Conservation (phyloP, 1,140 invertebrate species). For the Apocrypta bakeri region DNA sequence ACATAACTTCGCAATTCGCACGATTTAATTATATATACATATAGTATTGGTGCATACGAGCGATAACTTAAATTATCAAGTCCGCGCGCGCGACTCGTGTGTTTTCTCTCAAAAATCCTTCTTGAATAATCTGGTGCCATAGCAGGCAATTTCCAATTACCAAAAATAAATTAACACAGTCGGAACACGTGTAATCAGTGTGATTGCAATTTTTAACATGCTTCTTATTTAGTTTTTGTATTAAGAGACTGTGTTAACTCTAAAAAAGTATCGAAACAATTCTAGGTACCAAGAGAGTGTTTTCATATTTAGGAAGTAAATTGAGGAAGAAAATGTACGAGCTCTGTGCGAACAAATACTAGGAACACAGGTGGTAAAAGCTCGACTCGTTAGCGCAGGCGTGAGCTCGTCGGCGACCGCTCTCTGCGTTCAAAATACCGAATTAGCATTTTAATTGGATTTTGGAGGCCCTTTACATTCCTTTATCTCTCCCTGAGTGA, state of each 20-base stretch:
- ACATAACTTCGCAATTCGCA: too few relatives aligned
- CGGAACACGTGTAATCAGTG: too few relatives aligned
- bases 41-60: too few relatives aligned
- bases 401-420: background rate
- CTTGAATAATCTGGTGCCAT: background rate
- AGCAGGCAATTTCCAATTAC: background rate
- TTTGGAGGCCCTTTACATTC: slow-evolving; percentile 22
- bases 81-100: background rate
- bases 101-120: background rate
- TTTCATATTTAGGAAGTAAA: slow-evolving; percentile 14
- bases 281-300: background rate
- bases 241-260: too few relatives aligned
- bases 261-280: background rate
- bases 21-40: too few relatives aligned
- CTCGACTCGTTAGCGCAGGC: background rate
- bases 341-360: background rate
- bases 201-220: too few relatives aligned
- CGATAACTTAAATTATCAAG: background rate
- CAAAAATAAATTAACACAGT: background rate
- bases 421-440: slow-evolving; percentile 14
- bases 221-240: too few relatives aligned
- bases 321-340: background rate
- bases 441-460: slow-evolving; percentile 48
- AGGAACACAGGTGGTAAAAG: slow-evolving; percentile 7
- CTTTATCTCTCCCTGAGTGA: slow-evolving; percentile 12